phyloP scores from a whole-genome alignment of 2,113 vertebrate genomes.

The Nipponia nippon region DNA sequence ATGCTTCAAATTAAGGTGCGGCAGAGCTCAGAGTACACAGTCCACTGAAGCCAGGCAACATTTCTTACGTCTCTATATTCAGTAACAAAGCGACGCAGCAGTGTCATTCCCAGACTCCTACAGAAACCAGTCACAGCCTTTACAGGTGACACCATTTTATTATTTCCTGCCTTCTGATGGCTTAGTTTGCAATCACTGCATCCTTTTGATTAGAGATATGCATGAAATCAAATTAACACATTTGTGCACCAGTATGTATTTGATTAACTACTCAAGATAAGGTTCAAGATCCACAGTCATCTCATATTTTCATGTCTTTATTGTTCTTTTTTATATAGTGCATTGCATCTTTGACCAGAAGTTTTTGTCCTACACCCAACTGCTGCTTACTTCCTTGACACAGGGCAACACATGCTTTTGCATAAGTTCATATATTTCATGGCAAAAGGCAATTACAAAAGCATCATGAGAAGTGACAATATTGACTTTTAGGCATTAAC shows the following conservation, averaged over 20 bases:
- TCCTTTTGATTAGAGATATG: background rate
- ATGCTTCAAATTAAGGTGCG: background rate
- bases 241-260: background rate
- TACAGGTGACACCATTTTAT: background rate
- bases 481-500: background rate
- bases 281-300: background rate
- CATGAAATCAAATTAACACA: background rate
- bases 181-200: background rate
- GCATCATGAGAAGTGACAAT: background rate
- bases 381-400: background rate
- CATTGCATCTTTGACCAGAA: background rate
- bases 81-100: background rate
- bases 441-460: background rate
- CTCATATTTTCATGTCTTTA: background rate
- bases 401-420: background rate
- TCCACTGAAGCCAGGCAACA: background rate
- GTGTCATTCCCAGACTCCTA: background rate
- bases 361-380: background rate
- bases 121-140: background rate
- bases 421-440: background rate
- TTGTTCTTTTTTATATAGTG: background rate
- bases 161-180: background rate
- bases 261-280: background rate
- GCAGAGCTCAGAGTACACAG: background rate
- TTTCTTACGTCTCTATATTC: background rate